Base-by-base conservation (phyloP, 2,888 invertebrate species). In the Pseudococcus longispinus region DNA sequence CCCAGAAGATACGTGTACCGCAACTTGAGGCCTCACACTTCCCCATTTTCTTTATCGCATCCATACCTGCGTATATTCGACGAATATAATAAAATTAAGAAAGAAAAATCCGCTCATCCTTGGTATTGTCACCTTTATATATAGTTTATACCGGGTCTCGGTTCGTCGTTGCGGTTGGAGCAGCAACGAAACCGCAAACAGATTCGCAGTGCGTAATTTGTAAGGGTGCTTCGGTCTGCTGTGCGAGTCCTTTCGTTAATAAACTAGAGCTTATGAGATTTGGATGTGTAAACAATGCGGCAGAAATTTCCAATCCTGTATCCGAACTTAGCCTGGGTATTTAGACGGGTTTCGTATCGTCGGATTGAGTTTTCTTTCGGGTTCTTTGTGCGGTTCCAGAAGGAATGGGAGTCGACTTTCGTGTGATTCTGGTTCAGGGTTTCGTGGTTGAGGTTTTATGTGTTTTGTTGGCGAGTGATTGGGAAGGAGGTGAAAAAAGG, bases 221-320 rank as follows among this genome's bases (percentile, higher is more conserved):
- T 74, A 32, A 32, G 74, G 32, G 74, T 37, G 18, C 32, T 15
- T 74, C 18, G n/a, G 18, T 37, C 74, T 18, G 32, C 32, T 60
- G 1, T 60, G 13, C 60, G 60, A 60, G 60, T 60, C 60, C 60
- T 74, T 74, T 74, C 74, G 29, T 74, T 74, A 37, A 74, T 74
- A 74, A 74, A 74, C 74, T 74, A 32, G 13, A 32, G 74, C 74
- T 74, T 37, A n/a, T n/a, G 74, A 29, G 32, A 74, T 32, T 74
- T 37, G 18, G 32, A 74, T 74, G 32, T 37, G 74, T 37, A 74
- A 74, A 74, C 74, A 74, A 60, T 60, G 60, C 74, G 74, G 74
- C 32, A 3, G 74, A 37, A 60, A 23, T 60, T 60, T 23, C 23
- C 60, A 23, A 60, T 13, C 9, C 8, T 60, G 23, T 9, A 37